Base-by-base conservation (phyloP, 2,797 vertebrate species). In the Chrosomus eos region DNA sequence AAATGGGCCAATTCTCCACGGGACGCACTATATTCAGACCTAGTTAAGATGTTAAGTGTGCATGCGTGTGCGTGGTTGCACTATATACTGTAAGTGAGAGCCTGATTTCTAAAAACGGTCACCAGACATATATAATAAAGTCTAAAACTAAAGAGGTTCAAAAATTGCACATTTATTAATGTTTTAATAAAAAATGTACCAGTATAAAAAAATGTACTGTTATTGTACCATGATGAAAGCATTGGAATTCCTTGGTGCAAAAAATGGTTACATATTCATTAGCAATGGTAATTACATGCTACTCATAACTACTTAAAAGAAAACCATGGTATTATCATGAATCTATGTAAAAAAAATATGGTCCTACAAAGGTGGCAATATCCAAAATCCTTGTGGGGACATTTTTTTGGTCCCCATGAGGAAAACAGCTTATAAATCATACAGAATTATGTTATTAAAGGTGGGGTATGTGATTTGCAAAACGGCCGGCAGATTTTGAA, bases 31-130 rank as follows among this genome's bases (percentile, higher is more conserved):
- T 68, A 26, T 60, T 43, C 21, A 83, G 40, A 80, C 36, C 53
- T 40, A 28, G 36, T 60, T 89, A 85, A 48, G 31, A 68, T 28
- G 55, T 48, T 92, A 92, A 93, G 93, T 87, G 92, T 83, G 92
- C 87, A 90, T 33, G 60, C 1, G 28, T 68, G 60, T 68, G 31
- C 33, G n/a, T 77, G 55, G 70, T 40, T 68, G 43, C 23, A 53
- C 51, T 75, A 36, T 7, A 74, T 23, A 75, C 23, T 7, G 60
- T 62, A 62, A 60, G 48, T 4, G 31, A 36, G 11, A 5, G 21
- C 21, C 73, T 75, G 21, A 23, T 75, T 55, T 55, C 73, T n/a
- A 33, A 75, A 75, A 75, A 75, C 40, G 14, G 21, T 75, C 48
- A 51, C 16, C 18, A 19, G 18, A 51, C 5, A 16, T 16, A 16